Percentiles rank a stretch among this genome's conserved stretches.
These are phyloP conservation scores for Yasuhikotakia modesta DNA, from an alignment of 2,797 vertebrate species.

Conservation along the genomic window DNA sequence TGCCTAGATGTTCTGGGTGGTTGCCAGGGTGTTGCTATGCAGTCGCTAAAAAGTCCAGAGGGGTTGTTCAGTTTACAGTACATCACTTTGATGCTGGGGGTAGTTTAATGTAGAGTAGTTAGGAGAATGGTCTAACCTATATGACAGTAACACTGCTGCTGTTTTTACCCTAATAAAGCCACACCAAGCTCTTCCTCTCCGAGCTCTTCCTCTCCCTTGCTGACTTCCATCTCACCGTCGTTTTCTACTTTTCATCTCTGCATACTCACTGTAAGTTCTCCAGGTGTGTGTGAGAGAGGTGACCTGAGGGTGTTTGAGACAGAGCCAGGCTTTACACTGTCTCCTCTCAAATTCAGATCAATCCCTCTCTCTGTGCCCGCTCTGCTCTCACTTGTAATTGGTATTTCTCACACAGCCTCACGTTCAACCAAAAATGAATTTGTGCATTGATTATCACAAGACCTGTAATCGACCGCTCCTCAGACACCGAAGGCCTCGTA, in stretches of 20 bases:
- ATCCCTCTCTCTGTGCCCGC: conserved; percentile 31
- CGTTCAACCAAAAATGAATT: conserved; percentile 78
- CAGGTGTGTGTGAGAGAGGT: conserved; percentile 22
- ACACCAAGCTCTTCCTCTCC: not conserved
- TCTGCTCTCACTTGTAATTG: conserved; percentile 60
- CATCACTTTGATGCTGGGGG: no score
- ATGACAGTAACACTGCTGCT: not conserved
- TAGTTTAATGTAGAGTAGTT: no score
- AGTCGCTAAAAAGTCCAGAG: no score
- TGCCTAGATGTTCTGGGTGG: not conserved
- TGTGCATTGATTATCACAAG: conserved; percentile 74
- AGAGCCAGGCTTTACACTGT: conserved; percentile 10
- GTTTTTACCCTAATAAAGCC: not conserved
- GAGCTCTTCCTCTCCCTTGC: not conserved
- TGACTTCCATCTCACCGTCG: conserved; percentile 13
- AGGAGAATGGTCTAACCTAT: no score
- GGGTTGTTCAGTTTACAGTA: no score
- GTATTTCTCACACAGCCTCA: conserved; percentile 69
- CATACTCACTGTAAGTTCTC: conserved; percentile 29
- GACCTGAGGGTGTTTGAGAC: conserved; percentile 26
- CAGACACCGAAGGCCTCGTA: conserved; percentile 58
- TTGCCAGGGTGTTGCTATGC: not conserved
- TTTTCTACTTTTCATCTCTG: conserved; percentile 16
- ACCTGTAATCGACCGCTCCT: conserved; percentile 66
- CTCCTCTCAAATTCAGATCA: conserved; percentile 34